Conservation (phyloP, 2,888 invertebrate genomes). For the Dysmachus trigonus region DNA sequence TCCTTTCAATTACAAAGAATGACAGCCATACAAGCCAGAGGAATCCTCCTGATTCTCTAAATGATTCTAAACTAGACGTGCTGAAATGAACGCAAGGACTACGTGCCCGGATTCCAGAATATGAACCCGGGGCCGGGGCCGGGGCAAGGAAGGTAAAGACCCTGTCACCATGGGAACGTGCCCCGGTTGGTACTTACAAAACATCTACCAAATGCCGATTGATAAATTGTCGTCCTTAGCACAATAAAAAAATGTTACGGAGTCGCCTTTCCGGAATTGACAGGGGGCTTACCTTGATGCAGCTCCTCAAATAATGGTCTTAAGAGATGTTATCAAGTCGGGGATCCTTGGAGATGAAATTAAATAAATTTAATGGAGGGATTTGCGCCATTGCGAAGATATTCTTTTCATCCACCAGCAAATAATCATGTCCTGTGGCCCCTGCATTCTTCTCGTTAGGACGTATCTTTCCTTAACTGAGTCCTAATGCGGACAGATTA, state of each 20-base stretch:
- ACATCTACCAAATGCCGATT: conserved; percentile 25
- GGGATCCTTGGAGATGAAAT: conserved; percentile 4
- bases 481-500: background rate
- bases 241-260: background rate
- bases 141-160: background rate
- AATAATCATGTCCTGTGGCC: background rate
- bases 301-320: conserved; percentile 1
- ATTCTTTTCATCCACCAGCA: background rate
- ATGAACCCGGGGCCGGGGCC: no score
- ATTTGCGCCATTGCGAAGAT: background rate
- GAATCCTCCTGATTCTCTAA: conserved; percentile 46
- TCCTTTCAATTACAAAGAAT: conserved; percentile 48
- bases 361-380: conserved; percentile 1
- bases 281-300: conserved; percentile 22
- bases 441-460: background rate
- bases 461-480: background rate
- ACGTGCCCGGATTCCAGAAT: conserved; percentile 42
- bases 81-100: conserved; percentile 45
- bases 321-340: background rate
- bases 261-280: background rate
- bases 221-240: conserved; percentile 28
- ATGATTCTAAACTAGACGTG: conserved; percentile 48
- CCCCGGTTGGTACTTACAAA: conserved; percentile 14
- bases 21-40: conserved; percentile 40
- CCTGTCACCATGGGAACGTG: conserved; percentile 38